phyloP scores from a whole-genome alignment of 1,140 invertebrate genomes.

The Cotesia chilonis region DNA sequence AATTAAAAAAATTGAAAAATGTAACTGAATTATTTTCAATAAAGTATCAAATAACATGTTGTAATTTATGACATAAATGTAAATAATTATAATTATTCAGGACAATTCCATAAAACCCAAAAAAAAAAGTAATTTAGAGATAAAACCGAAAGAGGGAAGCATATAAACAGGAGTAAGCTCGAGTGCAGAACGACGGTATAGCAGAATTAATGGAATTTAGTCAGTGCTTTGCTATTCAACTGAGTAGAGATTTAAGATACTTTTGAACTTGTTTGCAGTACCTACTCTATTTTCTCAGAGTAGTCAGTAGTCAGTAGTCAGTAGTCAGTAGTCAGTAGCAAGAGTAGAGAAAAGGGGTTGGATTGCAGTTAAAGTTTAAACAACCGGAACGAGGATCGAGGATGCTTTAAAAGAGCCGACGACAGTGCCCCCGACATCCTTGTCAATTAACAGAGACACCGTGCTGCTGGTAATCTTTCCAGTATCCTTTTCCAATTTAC shows the following conservation, averaged over 20 bases:
- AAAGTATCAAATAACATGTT: too few relatives aligned
- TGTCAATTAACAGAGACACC: slow-evolving; percentile 54
- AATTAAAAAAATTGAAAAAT: too few relatives aligned
- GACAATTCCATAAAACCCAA: too few relatives aligned
- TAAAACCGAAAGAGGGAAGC: too few relatives aligned
- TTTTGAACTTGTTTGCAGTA: slow-evolving; percentile 31
- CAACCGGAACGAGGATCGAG: slow-evolving; percentile 37
- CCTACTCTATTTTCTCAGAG: slow-evolving; percentile 40
- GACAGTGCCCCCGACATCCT: slow-evolving; percentile 36
- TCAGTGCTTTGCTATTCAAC: slow-evolving; percentile 5
- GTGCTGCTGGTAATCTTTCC: slow-evolving; percentile 51
- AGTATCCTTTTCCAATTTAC: slow-evolving; percentile 48
- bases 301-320: slow-evolving; percentile 37
- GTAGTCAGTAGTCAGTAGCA: slow-evolving; percentile 37
- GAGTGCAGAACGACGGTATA: slow-evolving; percentile 39
- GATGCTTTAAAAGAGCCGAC: slow-evolving; percentile 36
- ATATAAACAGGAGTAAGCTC: too few relatives aligned
- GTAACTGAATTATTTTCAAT: too few relatives aligned
- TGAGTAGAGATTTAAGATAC: slow-evolving; percentile 35
- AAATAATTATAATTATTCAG: too few relatives aligned
- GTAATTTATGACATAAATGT: too few relatives aligned
- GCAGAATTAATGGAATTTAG: slow-evolving; percentile 47
- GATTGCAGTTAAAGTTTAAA: slow-evolving; percentile 40
- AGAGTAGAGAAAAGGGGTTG: slow-evolving; percentile 27
- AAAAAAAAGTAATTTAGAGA: too few relatives aligned